These are phyloP conservation scores for Xestobium rufovillosum DNA, from an alignment of 2,888 invertebrate genomes.

Conservation along the genomic window DNA sequence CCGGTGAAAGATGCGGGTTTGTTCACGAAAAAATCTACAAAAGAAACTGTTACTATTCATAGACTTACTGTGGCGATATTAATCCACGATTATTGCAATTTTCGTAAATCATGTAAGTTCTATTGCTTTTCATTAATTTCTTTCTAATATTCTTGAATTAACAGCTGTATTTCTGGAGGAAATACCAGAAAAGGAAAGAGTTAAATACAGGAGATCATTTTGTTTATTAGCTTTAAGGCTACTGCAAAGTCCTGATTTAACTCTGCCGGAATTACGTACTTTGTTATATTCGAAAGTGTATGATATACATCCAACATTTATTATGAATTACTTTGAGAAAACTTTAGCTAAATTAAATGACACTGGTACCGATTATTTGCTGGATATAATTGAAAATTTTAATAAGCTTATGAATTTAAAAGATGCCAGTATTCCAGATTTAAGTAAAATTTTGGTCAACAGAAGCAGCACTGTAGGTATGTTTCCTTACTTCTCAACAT, in stretches of 20 bases:
- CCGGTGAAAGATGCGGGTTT: too few relatives aligned
- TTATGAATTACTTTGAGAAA: constrained; percentile 53
- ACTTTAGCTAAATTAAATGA: constrained; percentile 52
- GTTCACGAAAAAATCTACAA: constrained; percentile 31
- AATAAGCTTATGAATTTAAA: constrained; percentile 28
- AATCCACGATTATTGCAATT: constrained; percentile 65
- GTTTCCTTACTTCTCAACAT: constrained; percentile 22
- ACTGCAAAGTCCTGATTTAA: constrained; percentile 75
- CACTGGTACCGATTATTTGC: constrained; percentile 43
- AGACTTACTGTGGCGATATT: constrained; percentile 71
- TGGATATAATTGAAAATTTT: constrained; percentile 36
- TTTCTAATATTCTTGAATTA: too few relatives aligned
- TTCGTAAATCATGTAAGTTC: constrained; percentile 47
- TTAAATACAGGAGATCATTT: constrained; percentile 69
- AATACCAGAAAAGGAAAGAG: too few relatives aligned
- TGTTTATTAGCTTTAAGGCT: constrained; percentile 73
- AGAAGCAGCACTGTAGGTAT: constrained; percentile 63
- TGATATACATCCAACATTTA: constrained; percentile 46
- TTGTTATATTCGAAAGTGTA: constrained; percentile 58
- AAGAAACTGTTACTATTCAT: constrained; percentile 68
- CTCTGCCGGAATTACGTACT: constrained; percentile 58
- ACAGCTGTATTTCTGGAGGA: too few relatives aligned
- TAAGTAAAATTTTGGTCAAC: constrained; percentile 40
- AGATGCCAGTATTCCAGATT: constrained; percentile 19
- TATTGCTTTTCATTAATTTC: constrained; percentile 10